Evolutionary conservation across 2,888 invertebrate species (phyloP).

Genomic region (Polymixis lichenea): DNA sequence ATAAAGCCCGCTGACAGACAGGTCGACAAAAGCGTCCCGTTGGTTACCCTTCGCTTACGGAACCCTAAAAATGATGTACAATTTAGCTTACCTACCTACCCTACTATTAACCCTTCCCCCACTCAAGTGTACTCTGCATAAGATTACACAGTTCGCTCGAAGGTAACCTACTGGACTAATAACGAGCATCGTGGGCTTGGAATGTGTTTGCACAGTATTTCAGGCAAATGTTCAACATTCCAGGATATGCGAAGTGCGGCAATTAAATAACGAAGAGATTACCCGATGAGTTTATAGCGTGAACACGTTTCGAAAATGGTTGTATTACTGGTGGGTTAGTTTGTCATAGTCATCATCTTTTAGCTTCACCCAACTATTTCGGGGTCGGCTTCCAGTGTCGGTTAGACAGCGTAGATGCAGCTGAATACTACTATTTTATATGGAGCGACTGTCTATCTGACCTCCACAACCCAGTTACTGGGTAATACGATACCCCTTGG

Average conservation of each 20-base stretch:
- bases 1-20: too few relatives aligned
- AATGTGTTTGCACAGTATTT: slow-evolving; percentile 55
- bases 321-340: neutral
- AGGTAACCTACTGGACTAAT: slow-evolving; percentile 46
- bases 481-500: too few relatives aligned
- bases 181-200: slow-evolving; percentile 31
- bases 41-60: too few relatives aligned
- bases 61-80: neutral
- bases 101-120: slow-evolving; percentile 3
- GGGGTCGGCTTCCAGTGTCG: too few relatives aligned
- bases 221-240: slow-evolving; percentile 27
- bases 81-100: neutral
- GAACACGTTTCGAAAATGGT: neutral
- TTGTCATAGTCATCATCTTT: too few relatives aligned
- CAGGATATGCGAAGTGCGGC: slow-evolving; percentile 13
- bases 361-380: too few relatives aligned
- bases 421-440: too few relatives aligned
- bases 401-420: too few relatives aligned
- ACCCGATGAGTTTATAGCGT: slow-evolving; percentile 19
- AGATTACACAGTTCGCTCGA: slow-evolving; percentile 42
- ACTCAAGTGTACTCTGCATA: slow-evolving; percentile 26
- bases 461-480: too few relatives aligned
- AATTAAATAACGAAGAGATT: slow-evolving; percentile 42
- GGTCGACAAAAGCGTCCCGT: too few relatives aligned
- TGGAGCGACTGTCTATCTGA: too few relatives aligned